phyloP scores from a whole-genome alignment of 1,140 invertebrate species.

The Maconellicoccus hirsutus region DNA sequence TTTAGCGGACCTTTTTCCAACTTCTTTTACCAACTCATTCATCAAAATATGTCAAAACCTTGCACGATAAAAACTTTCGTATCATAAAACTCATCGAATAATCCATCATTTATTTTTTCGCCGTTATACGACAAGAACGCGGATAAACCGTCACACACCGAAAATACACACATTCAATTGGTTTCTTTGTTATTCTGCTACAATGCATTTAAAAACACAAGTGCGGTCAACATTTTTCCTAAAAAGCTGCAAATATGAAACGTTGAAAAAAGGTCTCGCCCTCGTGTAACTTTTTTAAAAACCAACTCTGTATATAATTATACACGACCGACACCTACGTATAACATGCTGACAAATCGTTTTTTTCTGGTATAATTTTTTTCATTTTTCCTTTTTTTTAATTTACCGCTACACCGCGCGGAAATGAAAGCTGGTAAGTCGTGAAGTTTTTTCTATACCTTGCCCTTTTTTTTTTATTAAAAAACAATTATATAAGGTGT shows the following conservation, averaged over 20 bases:
- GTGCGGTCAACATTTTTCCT: not conserved
- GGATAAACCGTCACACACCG: not conserved
- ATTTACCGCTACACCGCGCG: no score
- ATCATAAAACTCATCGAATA: constrained; percentile 11
- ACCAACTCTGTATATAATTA: no score
- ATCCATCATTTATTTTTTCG: constrained; percentile 2
- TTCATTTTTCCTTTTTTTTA: no score
- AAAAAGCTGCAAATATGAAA: no score
- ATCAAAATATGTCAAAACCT: constrained; percentile 19
- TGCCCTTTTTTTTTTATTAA: no score
- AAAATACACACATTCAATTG: not conserved
- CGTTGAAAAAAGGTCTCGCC: no score
- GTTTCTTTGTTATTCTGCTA: not conserved
- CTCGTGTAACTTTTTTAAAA: no score
- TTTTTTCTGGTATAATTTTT: not conserved
- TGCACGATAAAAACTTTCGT: constrained; percentile 10
- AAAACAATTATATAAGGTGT: no score
- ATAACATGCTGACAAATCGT: no score
- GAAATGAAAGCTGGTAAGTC: no score
- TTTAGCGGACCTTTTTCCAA: not conserved
- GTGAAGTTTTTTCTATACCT: no score
- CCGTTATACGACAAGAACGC: not conserved
- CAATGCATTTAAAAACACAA: not conserved
- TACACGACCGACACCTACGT: no score
- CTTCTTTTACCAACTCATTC: not conserved